Conservation (phyloP, 2,113 vertebrate genomes). For the Misgurnus anguillicaudatus region DNA sequence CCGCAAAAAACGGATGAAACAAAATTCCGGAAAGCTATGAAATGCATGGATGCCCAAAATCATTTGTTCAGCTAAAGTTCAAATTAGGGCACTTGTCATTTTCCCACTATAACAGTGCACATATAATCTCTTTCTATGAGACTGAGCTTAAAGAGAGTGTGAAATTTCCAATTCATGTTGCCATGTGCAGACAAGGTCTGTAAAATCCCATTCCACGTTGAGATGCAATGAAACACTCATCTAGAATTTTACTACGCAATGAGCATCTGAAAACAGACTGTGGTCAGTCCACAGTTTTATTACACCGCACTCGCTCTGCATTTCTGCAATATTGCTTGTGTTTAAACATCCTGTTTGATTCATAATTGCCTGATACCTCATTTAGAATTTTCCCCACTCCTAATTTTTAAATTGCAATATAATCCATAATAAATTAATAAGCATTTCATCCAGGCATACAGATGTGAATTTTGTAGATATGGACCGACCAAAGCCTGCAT, state of each 20-base stretch:
- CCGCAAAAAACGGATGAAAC: neutral
- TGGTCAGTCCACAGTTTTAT: neutral
- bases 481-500: neutral
- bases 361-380: slow-evolving; percentile 26
- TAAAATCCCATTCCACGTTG: neutral
- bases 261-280: slow-evolving; percentile 3
- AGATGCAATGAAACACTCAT: slow-evolving; percentile 10
- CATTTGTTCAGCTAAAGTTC: neutral
- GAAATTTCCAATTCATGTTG: neutral
- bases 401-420: slow-evolving; percentile 23
- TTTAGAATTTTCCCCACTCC: neutral
- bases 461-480: neutral
- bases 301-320: neutral
- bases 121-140: slow-evolving; percentile 3
- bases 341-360: neutral
- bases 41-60: slow-evolving; percentile 3
- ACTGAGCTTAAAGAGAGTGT: neutral
- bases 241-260: neutral
- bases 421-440: slow-evolving; percentile 31
- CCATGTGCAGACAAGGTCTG: neutral
- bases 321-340: neutral
- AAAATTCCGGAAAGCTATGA: slow-evolving; percentile 4
- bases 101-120: neutral
- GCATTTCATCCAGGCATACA: slow-evolving; percentile 26
- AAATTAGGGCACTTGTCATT: slow-evolving; percentile 13